Evolutionary conservation across 2,888 invertebrate genomes (phyloP), one percentile per base, ranked within the genome.

Genomic region (Nemurella pictetii): DNA sequence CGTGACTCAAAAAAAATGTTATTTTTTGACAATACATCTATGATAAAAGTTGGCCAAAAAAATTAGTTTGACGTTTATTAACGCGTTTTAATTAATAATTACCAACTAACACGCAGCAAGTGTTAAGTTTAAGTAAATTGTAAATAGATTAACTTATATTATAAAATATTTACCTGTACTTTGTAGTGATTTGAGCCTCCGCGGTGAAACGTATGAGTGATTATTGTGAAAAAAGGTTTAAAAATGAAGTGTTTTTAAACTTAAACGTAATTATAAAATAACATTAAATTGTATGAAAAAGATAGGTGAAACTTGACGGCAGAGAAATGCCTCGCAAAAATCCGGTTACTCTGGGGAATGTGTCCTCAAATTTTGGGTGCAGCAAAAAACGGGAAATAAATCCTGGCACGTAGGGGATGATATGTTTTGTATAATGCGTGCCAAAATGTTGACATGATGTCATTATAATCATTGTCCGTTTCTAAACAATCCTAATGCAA

Each of bases 381-480:
- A 55, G 20, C 55, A 55, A 55, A 55, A 20, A 55, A 55, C 9
- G 12, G 20, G 20, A 20, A 55, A 55, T 55, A 3, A 7, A 55
- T 55, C 55, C 55, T 55, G 55, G 20, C 55, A 15, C 20, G 20
- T 55, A 15, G 20, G 20, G 55, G 55, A 55, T 55, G 55, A 55
- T 20, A 12, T n/a, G n/a, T n/a, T n/a, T n/a, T n/a, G n/a, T n/a
- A n/a, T n/a, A n/a, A n/a, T n/a, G n/a, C n/a, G 74, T 77, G 78
- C 29, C 28, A 78, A 36, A 15, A 9, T 30, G 30, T 78, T 78
- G 30, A 28, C 9, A 29, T n/a, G 30, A 26, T 73, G 84, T 84
- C 82, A 82, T 74, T 27, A 5, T 32, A 83, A 85, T 85, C 82
- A 85, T 77, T 82, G 77, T 36, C 78, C 85, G 72, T 85, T 78